Base-by-base conservation (phyloP, 92 coral and sea anemone species). In the Parazoanthus darwini region DNA sequence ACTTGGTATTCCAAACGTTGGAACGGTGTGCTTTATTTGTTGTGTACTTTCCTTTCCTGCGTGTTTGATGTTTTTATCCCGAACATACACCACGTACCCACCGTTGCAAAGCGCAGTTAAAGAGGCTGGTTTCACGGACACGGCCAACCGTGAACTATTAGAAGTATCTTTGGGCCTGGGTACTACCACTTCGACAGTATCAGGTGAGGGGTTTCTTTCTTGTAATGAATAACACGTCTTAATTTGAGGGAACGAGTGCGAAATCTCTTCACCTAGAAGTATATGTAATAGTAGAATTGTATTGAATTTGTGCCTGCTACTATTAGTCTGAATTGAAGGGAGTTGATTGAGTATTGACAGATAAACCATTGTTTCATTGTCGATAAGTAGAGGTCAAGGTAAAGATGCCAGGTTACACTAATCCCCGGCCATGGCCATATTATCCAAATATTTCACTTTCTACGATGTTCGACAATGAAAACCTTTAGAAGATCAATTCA, bases 151-250 rank as follows among this genome's bases (percentile, higher is more conserved):
- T 14, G 86, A n/a, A 25, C 15, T 51, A 25, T 3, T 46, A 10
- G 78, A 44, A 15, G 25, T 54, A 16, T 29, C 68, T 36, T 84
- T 84, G 54, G 43, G 4, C 58, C 78, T 71, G 68, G 87, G 66
- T 48, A 37, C 78, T 71, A 73, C 42, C 66, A n/a, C 74, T 29
- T 44, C 78, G 67, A 2, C n/a, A 8, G 26, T 35, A 75, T 74
- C 65, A 20, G 26, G 2, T 71, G 79, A 22, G 13, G 79, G 4
- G 1, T 37, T 25, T 36, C 68, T 84, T 6, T 51, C 29, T 51
- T 72, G 85, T 59, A 91, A 82, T 8, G 96, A 94, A 74, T 89
- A 92, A 80, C 96, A 94, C 65, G 91, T 91, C 59, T 91, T 91
- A 83, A 94, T 92, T 77, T 89, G 93, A 2, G 96, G 94, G 79